Evolutionary conservation across 2,797 vertebrate species (phyloP), one percentile per base, ranked within the genome.

Genomic region (Muscicapa striata): DNA sequence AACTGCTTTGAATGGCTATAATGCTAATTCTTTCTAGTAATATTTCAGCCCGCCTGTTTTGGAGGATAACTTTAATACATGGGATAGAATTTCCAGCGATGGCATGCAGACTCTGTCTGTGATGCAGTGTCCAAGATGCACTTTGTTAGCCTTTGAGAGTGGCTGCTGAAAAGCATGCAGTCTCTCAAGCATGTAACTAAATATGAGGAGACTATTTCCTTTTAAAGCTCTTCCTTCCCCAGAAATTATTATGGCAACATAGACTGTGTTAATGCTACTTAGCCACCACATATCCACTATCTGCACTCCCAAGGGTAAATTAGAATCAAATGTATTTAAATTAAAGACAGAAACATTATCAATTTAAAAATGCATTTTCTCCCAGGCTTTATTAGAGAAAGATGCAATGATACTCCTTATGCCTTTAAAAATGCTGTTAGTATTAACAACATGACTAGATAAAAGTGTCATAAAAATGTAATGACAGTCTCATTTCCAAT

Each of bases 291-390:
- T 40, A 52, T 13, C 3, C 49, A 36, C 61, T 70, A 26, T 83
- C 15, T 79, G 24, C 41, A 36, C 27, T 92, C 49, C 41, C 68
- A 80, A 66, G 52, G 27, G 58, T 83, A 38, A 91, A 68, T 72
- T 80, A 85, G 9, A 94, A 85, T 72, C 32, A 92, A 77, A 87
- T 79, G 19, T 77, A 69, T 89, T 95, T 89, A 90, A 59, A 90
- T 34, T 82, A 74, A 41, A 72, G 49, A 36, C 41, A 87, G 64
- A 59, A 89, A 80, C 79, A 84, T 30, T 48, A 67, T 76, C 45
- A 74, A 11, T 79, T 95, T 85, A 89, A 70, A 87, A 92, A 91
- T 62, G 18, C 32, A 27, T 74, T 89, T 90, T 88, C 66, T 94
- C 76, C 2, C 1, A 5, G 41, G 55, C 21, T 74, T 91, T 83